A percentile compares a stretch with the other conserved stretches of the same genome.
Evolutionary conservation across 2,797 vertebrate genomes (phyloP).

Genomic region (Lycodopsis pacificus): DNA sequence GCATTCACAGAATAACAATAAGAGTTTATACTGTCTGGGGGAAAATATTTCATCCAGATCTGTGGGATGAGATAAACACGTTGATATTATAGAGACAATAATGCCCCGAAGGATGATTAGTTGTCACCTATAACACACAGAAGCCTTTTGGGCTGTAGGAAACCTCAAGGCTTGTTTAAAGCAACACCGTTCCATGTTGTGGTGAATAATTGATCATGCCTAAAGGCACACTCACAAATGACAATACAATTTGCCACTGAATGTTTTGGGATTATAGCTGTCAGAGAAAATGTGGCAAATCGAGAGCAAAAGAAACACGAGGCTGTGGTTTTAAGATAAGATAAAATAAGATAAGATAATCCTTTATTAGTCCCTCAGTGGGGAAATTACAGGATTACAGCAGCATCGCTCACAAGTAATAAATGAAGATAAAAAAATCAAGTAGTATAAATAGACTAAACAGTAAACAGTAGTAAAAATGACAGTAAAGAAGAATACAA

Average conservation of each 20-base stretch:
- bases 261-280: slow-evolving; percentile 16
- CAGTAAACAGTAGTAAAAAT: no score
- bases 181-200: slow-evolving; percentile 29
- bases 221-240: slow-evolving; percentile 18
- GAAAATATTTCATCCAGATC: slow-evolving; percentile 66
- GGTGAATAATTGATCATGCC: slow-evolving; percentile 41
- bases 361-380: no score
- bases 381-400: no score
- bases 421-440: no score
- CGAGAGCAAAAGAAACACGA: neutral
- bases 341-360: no score
- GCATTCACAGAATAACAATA: slow-evolving; percentile 73
- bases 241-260: slow-evolving; percentile 31
- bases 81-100: slow-evolving; percentile 62
- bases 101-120: slow-evolving; percentile 58
- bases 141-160: slow-evolving; percentile 22
- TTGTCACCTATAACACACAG: slow-evolving; percentile 38
- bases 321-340: neutral
- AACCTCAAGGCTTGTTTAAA: slow-evolving; percentile 42
- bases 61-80: slow-evolving; percentile 66
- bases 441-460: no score
- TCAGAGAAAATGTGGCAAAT: slow-evolving; percentile 21
- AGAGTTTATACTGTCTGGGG: slow-evolving; percentile 47
- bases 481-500: no score
- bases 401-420: no score